phyloP scores from a whole-genome alignment of 2,797 vertebrate species.

The Chiloscyllium punctatum region DNA sequence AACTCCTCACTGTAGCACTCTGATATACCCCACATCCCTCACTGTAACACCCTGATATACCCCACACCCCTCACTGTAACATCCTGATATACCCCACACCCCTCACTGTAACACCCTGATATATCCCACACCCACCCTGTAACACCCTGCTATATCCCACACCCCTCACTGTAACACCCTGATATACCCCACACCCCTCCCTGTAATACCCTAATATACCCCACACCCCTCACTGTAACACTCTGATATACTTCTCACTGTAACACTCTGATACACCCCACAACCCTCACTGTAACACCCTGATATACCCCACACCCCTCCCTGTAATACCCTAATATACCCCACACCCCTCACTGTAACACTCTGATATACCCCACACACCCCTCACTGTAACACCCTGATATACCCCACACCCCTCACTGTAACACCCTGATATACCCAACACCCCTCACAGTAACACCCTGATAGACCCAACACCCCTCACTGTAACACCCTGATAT shows the following conservation, averaged over 20 bases:
- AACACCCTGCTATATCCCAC: background rate
- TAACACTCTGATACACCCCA: too few species aligned
- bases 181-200: background rate
- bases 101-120: background rate
- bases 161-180: background rate
- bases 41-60: background rate
- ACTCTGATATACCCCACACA: background rate
- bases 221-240: background rate
- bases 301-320: background rate
- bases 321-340: too few species aligned
- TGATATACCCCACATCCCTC: background rate
- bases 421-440: background rate
- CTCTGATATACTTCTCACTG: background rate
- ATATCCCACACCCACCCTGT: background rate
- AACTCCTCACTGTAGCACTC: background rate
- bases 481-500: background rate
- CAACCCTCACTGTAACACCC: background rate
- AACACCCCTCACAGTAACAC: background rate
- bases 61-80: background rate
- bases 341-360: background rate
- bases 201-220: background rate
- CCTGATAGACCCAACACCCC: background rate
- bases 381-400: background rate
- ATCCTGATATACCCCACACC: background rate
- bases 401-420: background rate